Conservation (phyloP, 2,888 invertebrate genomes). For the Morpho achilles region DNA sequence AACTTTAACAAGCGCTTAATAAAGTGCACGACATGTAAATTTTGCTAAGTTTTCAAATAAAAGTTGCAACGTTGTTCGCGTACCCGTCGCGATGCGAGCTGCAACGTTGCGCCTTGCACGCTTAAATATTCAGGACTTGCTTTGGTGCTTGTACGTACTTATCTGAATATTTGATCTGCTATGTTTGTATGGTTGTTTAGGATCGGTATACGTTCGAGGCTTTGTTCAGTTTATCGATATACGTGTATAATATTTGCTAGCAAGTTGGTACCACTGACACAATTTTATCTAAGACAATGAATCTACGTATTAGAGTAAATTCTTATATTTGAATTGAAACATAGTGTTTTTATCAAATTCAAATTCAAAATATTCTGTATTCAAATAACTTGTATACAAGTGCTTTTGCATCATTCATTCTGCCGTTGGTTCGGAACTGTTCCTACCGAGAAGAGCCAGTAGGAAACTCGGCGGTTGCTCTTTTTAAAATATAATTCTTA, state of each 20-base stretch:
- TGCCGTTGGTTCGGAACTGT: too few relatives aligned
- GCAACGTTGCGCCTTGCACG: conserved; percentile 34
- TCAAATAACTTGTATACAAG: too few relatives aligned
- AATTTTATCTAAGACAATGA: neutral
- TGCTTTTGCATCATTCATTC: too few relatives aligned
- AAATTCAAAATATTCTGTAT: too few relatives aligned
- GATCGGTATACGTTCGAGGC: neutral
- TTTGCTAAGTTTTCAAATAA: conserved; percentile 73
- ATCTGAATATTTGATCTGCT: conserved; percentile 13
- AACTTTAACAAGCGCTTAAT: conserved; percentile 63
- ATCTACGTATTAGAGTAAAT: conserved; percentile 1
- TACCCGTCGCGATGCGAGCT: conserved; percentile 21
- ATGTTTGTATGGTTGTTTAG: conserved; percentile 4
- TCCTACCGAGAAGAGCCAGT: too few relatives aligned
- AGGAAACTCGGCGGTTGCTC: too few relatives aligned
- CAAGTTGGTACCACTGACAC: neutral
- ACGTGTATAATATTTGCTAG: neutral
- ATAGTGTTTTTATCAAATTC: too few relatives aligned
- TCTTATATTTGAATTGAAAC: too few relatives aligned
- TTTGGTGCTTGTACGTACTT: conserved; percentile 17
- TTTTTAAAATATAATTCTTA: too few relatives aligned
- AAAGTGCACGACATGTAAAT: conserved; percentile 70
- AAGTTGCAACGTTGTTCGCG: conserved; percentile 56
- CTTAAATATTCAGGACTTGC: conserved; percentile 29
- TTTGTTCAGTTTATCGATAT: neutral